Evolutionary conservation across 2,888 invertebrate species (phyloP).

Genomic region (Noctua janthe): DNA sequence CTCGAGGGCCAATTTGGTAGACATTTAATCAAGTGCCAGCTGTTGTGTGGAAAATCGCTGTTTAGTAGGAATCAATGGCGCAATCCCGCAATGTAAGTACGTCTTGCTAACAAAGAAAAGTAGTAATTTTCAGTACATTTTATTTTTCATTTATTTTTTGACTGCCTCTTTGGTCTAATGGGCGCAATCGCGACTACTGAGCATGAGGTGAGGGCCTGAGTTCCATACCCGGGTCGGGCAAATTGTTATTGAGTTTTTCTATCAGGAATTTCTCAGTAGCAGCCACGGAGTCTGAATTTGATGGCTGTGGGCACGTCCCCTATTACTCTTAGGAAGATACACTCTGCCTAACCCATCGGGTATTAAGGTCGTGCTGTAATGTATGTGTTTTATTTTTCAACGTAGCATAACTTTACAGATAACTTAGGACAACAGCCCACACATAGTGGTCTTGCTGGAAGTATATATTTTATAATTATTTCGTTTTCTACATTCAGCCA

Average conservation of each 20-base stretch:
- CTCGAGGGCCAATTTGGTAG: slow-evolving; percentile 1
- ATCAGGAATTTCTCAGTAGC: too few relatives aligned
- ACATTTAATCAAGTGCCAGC: slow-evolving; percentile 29
- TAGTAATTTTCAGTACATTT: not conserved
- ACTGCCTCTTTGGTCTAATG: too few relatives aligned
- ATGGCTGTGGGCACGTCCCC: too few relatives aligned
- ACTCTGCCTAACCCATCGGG: too few relatives aligned
- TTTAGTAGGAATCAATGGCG: slow-evolving; percentile 13
- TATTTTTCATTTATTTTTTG: not conserved
- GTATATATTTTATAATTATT: not conserved
- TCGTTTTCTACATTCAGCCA: not conserved
- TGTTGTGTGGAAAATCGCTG: slow-evolving; percentile 18
- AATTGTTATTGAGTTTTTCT: too few relatives aligned
- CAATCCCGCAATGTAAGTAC: not conserved
- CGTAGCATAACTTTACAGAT: not conserved
- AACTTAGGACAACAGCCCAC: not conserved
- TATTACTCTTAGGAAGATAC: too few relatives aligned
- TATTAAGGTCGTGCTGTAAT: too few relatives aligned
- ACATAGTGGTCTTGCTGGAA: not conserved
- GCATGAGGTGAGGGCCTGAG: too few relatives aligned
- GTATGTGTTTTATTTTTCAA: not conserved
- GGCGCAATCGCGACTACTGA: too few relatives aligned
- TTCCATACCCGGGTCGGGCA: too few relatives aligned
- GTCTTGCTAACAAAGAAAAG: not conserved
- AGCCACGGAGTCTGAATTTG: too few relatives aligned